phyloP scores from a whole-genome alignment of 2,888 invertebrate species.

The Stomorhina lunata region DNA sequence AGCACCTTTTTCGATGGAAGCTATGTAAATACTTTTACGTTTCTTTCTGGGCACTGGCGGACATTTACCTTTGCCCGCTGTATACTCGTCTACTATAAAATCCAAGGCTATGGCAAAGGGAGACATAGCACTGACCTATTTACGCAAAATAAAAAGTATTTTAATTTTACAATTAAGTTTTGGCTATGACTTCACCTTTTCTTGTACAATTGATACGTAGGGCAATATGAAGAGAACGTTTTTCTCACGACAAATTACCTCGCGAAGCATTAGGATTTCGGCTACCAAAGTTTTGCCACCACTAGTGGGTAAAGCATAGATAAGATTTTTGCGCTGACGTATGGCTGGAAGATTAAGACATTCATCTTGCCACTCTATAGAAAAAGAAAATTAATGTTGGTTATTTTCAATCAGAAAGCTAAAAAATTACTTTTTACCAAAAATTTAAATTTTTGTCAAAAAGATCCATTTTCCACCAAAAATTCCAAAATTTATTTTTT shows the following conservation, averaged over 20 bases:
- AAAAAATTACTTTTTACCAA: neutral
- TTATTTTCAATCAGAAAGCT: neutral
- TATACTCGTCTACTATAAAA: constrained; percentile 97
- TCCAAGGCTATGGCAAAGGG: constrained; percentile 92
- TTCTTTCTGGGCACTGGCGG: constrained; percentile 88
- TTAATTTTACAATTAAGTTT: constrained; percentile 91
- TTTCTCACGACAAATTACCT: constrained; percentile 88
- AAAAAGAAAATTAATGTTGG: neutral
- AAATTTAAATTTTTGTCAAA: neutral
- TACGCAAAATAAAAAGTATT: constrained; percentile 3
- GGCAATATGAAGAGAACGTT: constrained; percentile 95
- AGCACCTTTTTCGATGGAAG: constrained; percentile 96
- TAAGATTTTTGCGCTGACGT: constrained; percentile 87
- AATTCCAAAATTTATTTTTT: too few species aligned
- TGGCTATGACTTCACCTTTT: constrained; percentile 85
- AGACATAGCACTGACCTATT: constrained; percentile 82
- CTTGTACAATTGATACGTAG: constrained; percentile 97
- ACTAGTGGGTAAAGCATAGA: constrained; percentile 96
- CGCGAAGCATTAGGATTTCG: constrained; percentile 94
- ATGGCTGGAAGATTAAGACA: constrained; percentile 91
- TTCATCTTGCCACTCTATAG: constrained; percentile 96
- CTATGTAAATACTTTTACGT: constrained; percentile 91
- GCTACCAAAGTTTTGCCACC: constrained; percentile 99
- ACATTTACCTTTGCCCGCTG: constrained; percentile 93
- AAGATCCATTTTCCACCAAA: too few species aligned